phyloP scores from a whole-genome alignment of 2,888 invertebrate species.

The Chrysolina oricalcia region DNA sequence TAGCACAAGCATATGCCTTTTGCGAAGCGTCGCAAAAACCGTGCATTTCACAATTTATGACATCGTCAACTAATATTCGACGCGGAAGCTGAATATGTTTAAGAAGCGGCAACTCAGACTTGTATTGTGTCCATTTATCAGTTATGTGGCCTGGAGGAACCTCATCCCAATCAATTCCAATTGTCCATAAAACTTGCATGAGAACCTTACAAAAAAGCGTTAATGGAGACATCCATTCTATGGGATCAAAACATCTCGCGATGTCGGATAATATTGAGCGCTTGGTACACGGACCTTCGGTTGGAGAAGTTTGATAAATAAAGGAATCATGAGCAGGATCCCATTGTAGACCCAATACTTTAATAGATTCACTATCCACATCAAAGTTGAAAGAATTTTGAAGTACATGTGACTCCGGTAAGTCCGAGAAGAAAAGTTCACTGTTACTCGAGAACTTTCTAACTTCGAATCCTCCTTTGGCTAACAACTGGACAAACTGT shows the following conservation, averaged over 20 bases:
- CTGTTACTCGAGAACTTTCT: slow-evolving; percentile 9
- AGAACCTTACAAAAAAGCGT: slow-evolving; percentile 9
- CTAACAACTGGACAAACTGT: neutral
- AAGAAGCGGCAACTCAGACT: slow-evolving; percentile 3
- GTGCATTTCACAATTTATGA: neutral
- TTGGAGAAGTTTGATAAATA: neutral
- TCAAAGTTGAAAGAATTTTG: neutral
- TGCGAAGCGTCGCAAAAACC: slow-evolving; percentile 26
- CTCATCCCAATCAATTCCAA: slow-evolving; percentile 14
- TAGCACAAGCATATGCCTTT: slow-evolving; percentile 4
- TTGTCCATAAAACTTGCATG: slow-evolving; percentile 12
- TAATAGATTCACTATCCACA: neutral
- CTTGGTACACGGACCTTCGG: neutral
- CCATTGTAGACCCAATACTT: slow-evolving; percentile 9
- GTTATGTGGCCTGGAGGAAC: neutral
- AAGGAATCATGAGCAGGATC: neutral
- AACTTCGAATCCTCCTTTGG: slow-evolving; percentile 3
- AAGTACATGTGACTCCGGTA: neutral
- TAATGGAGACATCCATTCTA: neutral
- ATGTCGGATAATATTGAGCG: neutral
- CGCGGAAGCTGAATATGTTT: neutral
- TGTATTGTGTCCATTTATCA: slow-evolving; percentile 1
- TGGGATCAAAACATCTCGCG: neutral
- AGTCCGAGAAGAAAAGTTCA: neutral
- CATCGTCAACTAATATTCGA: neutral